Conservation (phyloP, 2,113 vertebrate species). For the Rhegmatorhina hoffmannsi region DNA sequence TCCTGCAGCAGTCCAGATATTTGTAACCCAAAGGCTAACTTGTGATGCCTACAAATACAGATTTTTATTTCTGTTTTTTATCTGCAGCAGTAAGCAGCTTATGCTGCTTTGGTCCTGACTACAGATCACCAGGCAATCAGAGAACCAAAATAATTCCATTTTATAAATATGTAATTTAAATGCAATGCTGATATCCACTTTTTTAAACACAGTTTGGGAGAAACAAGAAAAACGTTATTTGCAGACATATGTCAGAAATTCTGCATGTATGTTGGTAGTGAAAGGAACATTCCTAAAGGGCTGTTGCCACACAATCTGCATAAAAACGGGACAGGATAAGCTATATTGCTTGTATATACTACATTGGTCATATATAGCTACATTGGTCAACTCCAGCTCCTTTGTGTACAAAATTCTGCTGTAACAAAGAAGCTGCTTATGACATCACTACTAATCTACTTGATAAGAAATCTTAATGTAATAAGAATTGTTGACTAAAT, state of each 20-base stretch:
- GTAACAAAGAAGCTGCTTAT: not conserved
- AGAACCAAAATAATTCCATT: not conserved
- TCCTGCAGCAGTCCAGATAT: not conserved
- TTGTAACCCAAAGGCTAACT: not conserved
- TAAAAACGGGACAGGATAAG: not conserved
- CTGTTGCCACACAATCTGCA: not conserved
- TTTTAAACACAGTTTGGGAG: not conserved
- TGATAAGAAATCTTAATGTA: not conserved
- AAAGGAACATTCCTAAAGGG: not conserved
- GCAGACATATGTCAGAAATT: not conserved
- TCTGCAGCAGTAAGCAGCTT: too few relatives aligned
- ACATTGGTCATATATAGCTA: too few relatives aligned
- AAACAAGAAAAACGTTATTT: not conserved
- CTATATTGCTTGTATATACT: too few relatives aligned
- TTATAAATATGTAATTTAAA: not conserved
- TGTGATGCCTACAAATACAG: not conserved
- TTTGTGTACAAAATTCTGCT: not conserved
- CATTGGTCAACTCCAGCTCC: not conserved
- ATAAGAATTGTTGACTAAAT: not conserved
- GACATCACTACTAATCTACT: not conserved
- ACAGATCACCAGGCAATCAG: not conserved
- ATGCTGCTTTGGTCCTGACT: not conserved
- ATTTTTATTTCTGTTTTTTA: not conserved
- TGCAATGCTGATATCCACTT: not conserved
- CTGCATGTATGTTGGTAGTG: not conserved